These are phyloP conservation scores for Carlito syrichta DNA, from an alignment of 2,113 vertebrate genomes.

Conservation along the genomic window DNA sequence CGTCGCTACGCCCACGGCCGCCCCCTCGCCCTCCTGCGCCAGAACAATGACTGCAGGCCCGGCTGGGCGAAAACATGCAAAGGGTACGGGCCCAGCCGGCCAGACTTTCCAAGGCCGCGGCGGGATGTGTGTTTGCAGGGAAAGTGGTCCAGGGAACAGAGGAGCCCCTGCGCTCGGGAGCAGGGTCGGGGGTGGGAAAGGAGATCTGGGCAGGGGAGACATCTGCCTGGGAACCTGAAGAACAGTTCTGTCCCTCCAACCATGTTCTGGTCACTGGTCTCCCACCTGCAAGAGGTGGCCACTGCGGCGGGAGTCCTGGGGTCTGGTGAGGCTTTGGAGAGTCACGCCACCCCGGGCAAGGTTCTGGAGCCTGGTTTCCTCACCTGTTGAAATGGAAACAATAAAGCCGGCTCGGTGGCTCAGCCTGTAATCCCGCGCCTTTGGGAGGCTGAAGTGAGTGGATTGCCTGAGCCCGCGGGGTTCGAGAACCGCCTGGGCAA, in stretches of 20 bases:
- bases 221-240: not conserved
- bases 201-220: not conserved
- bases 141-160: not conserved
- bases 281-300: not conserved
- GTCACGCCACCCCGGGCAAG: not conserved
- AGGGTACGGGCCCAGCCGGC: too few species aligned
- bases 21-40: conserved; percentile 71
- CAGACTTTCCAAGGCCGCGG: not conserved
- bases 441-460: too few species aligned
- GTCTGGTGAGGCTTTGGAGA: not conserved
- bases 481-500: too few species aligned
- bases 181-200: not conserved
- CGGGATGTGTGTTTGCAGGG: not conserved
- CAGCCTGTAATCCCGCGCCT: too few species aligned
- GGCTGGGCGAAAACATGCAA: conserved; percentile 15
- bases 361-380: not conserved
- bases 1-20: conserved; percentile 72
- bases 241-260: not conserved
- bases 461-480: too few species aligned
- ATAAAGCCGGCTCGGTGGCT: too few species aligned
- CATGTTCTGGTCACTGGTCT: too few species aligned
- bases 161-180: not conserved
- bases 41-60: conserved; percentile 55
- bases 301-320: not conserved
- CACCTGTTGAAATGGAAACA: not conserved